Percentiles rank a stretch among this genome's conserved stretches.
These are phyloP conservation scores for Phymanthus crucifer DNA, from an alignment of 92 coral and sea anemone genomes.

Conservation along the genomic window DNA sequence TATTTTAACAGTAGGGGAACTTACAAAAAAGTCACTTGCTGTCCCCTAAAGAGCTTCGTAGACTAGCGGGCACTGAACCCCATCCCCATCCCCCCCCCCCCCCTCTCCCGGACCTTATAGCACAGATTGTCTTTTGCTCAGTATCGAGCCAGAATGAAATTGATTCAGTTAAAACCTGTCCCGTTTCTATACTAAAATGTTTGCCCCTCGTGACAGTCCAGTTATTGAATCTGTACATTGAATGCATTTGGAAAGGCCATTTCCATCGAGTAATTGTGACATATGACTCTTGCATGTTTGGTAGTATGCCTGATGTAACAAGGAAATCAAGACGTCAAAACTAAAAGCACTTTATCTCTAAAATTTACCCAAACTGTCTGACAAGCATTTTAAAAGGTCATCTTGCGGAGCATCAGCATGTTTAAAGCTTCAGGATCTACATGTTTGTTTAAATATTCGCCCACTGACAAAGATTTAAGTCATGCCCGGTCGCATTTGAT, in stretches of 20 bases:
- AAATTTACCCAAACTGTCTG: background rate
- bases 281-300: background rate
- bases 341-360: background rate
- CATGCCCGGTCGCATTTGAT: background rate
- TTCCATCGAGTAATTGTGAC: background rate
- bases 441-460: conserved; percentile 1
- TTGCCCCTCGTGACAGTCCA: background rate
- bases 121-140: no score
- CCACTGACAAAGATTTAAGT: background rate
- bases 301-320: background rate
- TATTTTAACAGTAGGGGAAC: no score
- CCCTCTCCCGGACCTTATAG: no score
- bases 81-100: no score
- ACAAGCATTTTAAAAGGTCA: background rate
- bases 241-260: background rate
- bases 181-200: no score
- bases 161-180: no score
- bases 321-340: background rate
- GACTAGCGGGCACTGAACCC: no score
- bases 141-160: no score
- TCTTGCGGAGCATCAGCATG: background rate
- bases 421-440: background rate
- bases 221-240: background rate
- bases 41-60: no score
- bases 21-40: no score